Percentiles rank a stretch among this genome's conserved stretches.
phyloP scores from a whole-genome alignment of 2,113 vertebrate genomes.

The Triplophysa tibetana region DNA sequence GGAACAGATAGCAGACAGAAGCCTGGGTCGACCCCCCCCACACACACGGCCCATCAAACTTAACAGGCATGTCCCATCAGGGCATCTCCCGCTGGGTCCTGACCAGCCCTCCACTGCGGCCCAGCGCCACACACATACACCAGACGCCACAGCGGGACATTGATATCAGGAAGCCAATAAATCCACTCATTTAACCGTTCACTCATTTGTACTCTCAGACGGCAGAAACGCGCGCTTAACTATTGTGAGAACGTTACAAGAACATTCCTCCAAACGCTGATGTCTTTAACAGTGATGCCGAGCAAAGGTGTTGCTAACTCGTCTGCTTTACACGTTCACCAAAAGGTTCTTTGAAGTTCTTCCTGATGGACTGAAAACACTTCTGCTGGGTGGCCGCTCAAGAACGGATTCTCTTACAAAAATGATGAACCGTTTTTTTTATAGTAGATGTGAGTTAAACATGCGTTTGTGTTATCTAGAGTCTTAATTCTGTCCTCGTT shows the following conservation, averaged over 20 bases:
- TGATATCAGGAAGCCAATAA: slow-evolving; percentile 16
- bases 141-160: background rate
- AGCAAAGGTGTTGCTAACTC: slow-evolving; percentile 54
- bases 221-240: background rate
- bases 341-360: slow-evolving; percentile 74
- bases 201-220: background rate
- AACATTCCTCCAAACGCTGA: background rate
- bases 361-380: slow-evolving; percentile 64
- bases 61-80: slow-evolving; percentile 77
- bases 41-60: slow-evolving; percentile 75
- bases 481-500: too few relatives aligned
- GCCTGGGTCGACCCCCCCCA: slow-evolving; percentile 54
- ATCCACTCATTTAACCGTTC: background rate
- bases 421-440: too few relatives aligned
- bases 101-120: slow-evolving; percentile 53
- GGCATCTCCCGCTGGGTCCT: slow-evolving; percentile 71
- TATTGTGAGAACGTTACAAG: background rate
- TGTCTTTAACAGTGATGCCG: background rate
- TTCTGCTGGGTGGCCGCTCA: slow-evolving; percentile 52
- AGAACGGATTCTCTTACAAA: background rate
- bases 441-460: too few relatives aligned
- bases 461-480: too few relatives aligned
- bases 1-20: slow-evolving; percentile 66
- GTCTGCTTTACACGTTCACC: slow-evolving; percentile 67
- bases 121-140: slow-evolving; percentile 8